Evolutionary conservation across 2,888 invertebrate species (phyloP).

Genomic region (Scaptomyza cyrtandrae): DNA sequence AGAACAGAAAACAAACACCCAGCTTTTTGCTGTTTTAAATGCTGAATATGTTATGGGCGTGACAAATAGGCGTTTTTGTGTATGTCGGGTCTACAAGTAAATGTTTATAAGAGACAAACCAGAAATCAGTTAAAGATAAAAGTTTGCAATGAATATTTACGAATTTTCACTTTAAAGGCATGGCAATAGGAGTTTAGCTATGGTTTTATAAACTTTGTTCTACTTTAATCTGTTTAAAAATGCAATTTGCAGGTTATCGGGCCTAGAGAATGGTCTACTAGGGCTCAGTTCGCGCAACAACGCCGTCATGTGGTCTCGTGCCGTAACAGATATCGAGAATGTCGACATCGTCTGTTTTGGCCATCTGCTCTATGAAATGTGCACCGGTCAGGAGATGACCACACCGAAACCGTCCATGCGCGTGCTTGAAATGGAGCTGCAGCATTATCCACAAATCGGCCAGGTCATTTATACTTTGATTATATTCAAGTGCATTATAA

Average conservation of each 20-base stretch:
- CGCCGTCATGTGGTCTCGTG: conserved; percentile 85
- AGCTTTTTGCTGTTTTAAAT: conserved; percentile 56
- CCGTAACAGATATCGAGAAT: conserved; percentile 85
- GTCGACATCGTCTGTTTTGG: conserved; percentile 91
- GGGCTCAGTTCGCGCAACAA: conserved; percentile 88
- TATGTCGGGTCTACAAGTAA: background rate
- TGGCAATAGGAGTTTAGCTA: background rate
- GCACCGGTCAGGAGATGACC: conserved; percentile 92
- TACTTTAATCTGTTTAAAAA: background rate
- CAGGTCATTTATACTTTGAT: conserved; percentile 29
- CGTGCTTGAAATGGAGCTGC: conserved; percentile 89
- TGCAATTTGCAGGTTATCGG: conserved; percentile 88
- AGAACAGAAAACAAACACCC: conserved; percentile 33
- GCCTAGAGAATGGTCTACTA: conserved; percentile 93
- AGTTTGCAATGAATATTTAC: conserved; percentile 22
- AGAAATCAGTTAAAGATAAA: conserved; percentile 48
- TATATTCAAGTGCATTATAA: background rate
- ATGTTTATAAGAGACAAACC: background rate
- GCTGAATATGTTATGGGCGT: conserved; percentile 33
- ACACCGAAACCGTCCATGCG: conserved; percentile 90
- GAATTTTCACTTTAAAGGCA: background rate
- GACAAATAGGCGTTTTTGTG: background rate
- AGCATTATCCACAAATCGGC: conserved; percentile 89
- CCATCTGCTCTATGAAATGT: conserved; percentile 96
- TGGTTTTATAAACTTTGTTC: too few relatives aligned